Evolutionary conservation across 2,797 vertebrate species (phyloP).

Genomic region (Chrysocyon brachyurus): DNA sequence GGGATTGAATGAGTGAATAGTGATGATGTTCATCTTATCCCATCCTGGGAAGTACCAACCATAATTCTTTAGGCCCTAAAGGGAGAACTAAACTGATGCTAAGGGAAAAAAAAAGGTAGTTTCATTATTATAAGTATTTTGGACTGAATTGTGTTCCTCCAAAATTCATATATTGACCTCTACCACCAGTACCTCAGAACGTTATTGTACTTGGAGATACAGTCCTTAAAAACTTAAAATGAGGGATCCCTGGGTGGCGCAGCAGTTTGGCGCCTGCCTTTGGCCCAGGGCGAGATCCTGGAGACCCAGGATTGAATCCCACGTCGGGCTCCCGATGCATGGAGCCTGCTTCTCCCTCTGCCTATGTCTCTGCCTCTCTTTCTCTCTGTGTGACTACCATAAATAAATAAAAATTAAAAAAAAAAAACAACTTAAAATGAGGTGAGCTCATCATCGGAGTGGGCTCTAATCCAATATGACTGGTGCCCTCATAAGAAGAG

Average conservation of each 20-base stretch:
- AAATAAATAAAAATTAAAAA: too few relatives aligned
- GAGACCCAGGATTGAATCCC: too few relatives aligned
- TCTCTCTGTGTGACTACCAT: too few relatives aligned
- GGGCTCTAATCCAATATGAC: neutral
- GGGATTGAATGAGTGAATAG: neutral
- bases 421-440: neutral
- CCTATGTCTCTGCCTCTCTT: too few relatives aligned
- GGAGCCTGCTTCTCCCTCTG: too few relatives aligned
- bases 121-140: neutral
- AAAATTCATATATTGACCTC: neutral
- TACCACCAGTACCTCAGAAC: neutral
- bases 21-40: neutral
- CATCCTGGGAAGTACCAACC: neutral
- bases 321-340: too few relatives aligned
- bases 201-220: neutral
- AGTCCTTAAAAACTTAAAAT: neutral
- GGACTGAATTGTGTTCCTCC: neutral
- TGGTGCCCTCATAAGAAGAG: neutral
- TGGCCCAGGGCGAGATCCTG: too few relatives aligned
- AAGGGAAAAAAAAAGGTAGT: neutral
- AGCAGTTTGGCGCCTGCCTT: too few relatives aligned
- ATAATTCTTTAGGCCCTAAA: constrained; percentile 4
- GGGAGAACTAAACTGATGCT: neutral
- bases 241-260: too few relatives aligned
- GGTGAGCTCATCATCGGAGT: neutral